Evolutionary conservation across 2,888 invertebrate genomes (phyloP).

Genomic region (Trachelus tabidus): DNA sequence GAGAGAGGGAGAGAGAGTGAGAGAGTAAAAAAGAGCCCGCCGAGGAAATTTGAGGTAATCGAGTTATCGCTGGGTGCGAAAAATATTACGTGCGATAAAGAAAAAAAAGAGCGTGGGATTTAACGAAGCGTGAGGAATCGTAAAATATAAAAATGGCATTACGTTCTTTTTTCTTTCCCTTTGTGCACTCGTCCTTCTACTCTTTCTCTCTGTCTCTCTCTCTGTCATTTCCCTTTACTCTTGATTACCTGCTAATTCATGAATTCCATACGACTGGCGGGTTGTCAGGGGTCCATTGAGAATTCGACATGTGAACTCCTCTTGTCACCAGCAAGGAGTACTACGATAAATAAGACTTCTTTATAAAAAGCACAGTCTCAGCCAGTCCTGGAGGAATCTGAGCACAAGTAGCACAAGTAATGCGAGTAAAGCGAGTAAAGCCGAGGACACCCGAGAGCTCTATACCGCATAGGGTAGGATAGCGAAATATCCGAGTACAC

Average conservation of each 20-base stretch:
- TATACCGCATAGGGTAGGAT: neutral
- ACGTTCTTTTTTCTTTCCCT: neutral
- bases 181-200: neutral
- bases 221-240: neutral
- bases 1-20: neutral
- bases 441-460: neutral
- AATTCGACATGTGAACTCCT: neutral
- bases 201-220: neutral
- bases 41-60: slow-evolving; percentile 1
- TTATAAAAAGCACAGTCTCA: neutral
- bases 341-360: neutral
- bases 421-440: neutral
- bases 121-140: neutral
- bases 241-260: neutral
- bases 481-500: neutral
- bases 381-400: neutral
- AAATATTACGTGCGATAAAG: neutral
- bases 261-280: neutral
- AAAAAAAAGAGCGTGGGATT: neutral
- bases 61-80: neutral
- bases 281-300: neutral
- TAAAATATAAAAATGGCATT: neutral
- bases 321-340: neutral
- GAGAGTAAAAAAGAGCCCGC: neutral
- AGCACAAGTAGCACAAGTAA: neutral